Percentiles rank a stretch among this genome's conserved stretches.
Conservation (phyloP, 2,888 invertebrate genomes). For the Hydrotaea cyrtoneurina region DNA sequence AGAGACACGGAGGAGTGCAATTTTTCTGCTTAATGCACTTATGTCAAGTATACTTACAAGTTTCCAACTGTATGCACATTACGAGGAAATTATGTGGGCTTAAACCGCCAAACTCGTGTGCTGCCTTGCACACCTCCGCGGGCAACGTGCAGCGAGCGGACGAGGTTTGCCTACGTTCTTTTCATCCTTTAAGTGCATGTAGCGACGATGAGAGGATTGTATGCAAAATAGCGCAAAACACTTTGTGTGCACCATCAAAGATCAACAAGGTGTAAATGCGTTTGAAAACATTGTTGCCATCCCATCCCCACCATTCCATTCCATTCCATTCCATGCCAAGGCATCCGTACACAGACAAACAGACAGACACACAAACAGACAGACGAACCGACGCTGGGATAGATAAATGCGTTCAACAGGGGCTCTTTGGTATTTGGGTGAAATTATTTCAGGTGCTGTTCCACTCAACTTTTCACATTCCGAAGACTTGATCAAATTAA, state of each 20-base stretch:
- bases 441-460: constrained; percentile 22
- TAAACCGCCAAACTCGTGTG: constrained; percentile 26
- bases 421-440: constrained; percentile 23
- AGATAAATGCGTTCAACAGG: background rate
- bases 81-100: constrained; percentile 31
- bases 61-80: constrained; percentile 27
- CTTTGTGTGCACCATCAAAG: constrained; percentile 48
- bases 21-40: constrained; percentile 38
- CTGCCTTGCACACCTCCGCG: background rate
- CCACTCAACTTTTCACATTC: constrained; percentile 22
- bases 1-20: background rate
- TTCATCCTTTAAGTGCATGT: constrained; percentile 21
- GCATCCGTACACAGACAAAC: no score
- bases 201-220: constrained; percentile 11
- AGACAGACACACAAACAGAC: background rate
- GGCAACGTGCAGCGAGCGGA: background rate
- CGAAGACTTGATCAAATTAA: constrained; percentile 34
- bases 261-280: constrained; percentile 56
- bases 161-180: constrained; percentile 6
- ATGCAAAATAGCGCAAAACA: constrained; percentile 47
- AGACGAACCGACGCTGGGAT: background rate
- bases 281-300: constrained; percentile 49
- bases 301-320: constrained; percentile 18
- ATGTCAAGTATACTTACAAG: constrained; percentile 26
- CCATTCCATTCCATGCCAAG: background rate